Evolutionary conservation across 2,113 vertebrate species (phyloP).

Genomic region (Sakesphorus luctuosus): DNA sequence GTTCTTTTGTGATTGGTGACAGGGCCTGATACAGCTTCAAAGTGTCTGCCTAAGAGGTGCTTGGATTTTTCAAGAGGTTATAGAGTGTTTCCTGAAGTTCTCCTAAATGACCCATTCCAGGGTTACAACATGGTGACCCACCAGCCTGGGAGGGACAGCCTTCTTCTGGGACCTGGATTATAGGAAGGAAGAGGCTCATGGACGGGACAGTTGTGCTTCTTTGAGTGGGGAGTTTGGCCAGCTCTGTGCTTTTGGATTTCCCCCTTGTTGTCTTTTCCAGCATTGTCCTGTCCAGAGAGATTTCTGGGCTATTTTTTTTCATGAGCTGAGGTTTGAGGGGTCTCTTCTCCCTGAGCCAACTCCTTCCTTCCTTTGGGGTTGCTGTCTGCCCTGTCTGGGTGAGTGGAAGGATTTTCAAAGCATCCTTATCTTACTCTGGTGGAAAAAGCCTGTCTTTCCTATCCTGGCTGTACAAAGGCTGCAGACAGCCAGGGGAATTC

Average conservation of each 20-base stretch:
- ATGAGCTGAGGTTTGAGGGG: not conserved
- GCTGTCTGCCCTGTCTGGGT: not conserved
- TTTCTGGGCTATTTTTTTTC: not conserved
- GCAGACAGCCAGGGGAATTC: constrained; percentile 7
- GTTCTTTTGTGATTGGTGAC: not conserved
- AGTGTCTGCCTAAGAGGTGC: not conserved
- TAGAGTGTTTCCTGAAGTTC: not conserved
- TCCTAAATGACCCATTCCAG: not conserved
- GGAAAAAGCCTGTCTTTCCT: constrained; percentile 18
- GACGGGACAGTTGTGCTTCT: not conserved
- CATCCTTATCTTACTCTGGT: not conserved
- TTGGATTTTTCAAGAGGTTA: not conserved
- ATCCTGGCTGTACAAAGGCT: not conserved
- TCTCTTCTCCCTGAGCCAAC: not conserved
- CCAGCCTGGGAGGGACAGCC: not conserved
- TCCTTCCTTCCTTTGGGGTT: not conserved
- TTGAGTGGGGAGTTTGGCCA: not conserved
- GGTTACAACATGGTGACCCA: fast-evolving
- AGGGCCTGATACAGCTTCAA: not conserved
- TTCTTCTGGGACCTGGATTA: not conserved
- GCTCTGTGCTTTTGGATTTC: not conserved
- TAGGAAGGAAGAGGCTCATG: not conserved
- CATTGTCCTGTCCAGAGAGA: not conserved
- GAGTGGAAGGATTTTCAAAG: constrained; percentile 13
- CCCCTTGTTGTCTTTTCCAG: not conserved